Evolutionary conservation across 64 coral and sea anemone species (phyloP).

Genomic region (Pocillopora damicornis): DNA sequence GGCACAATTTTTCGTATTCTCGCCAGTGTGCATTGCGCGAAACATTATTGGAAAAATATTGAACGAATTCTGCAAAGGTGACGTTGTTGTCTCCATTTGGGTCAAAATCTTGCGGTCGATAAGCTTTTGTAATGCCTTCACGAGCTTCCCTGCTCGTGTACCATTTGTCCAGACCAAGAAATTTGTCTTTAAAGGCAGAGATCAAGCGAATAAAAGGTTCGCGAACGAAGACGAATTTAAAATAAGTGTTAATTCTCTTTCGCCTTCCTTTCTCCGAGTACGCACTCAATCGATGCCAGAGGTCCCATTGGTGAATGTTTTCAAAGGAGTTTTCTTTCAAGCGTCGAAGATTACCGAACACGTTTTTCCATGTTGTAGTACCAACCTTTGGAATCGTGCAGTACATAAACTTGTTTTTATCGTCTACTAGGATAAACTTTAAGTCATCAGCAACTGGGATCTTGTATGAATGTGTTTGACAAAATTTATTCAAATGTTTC

Average conservation of each 20-base stretch:
- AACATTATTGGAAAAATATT: constrained; percentile 14
- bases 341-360: neutral
- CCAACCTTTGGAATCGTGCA: neutral
- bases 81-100: neutral
- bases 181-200: neutral
- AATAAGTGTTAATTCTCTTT: neutral
- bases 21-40: neutral
- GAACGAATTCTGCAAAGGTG: constrained; percentile 6
- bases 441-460: no score
- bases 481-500: no score
- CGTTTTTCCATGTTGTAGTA: neutral
- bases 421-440: no score
- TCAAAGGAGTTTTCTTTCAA: neutral
- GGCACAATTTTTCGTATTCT: constrained; percentile 4
- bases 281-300: neutral
- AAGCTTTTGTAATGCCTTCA: neutral
- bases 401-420: neutral
- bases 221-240: constrained; percentile 8
- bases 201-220: neutral
- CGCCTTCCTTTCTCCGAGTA: neutral
- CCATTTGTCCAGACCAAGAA: no score
- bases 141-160: neutral
- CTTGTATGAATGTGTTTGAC: no score
- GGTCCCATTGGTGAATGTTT: neutral
- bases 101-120: neutral